Conservation (phyloP, 2,888 invertebrate species). For the Dasysyrphus albostriatus region DNA sequence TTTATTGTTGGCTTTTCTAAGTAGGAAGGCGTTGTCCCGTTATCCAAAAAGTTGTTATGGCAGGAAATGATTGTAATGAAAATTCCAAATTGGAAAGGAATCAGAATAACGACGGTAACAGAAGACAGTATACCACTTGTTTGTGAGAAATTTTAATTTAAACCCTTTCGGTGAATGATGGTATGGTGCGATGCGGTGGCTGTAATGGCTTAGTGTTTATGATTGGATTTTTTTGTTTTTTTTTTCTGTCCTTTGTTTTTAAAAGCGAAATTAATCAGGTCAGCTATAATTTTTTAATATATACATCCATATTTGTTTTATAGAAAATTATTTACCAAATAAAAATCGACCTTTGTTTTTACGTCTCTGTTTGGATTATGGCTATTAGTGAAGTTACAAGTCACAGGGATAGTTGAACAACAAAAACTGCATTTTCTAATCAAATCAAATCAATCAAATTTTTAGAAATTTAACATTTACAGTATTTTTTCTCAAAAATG, state of each 20-base stretch:
- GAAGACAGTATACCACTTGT: slow-evolving; percentile 46
- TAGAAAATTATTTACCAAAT: too few relatives aligned
- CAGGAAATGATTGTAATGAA: slow-evolving; percentile 73
- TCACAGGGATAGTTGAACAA: too few relatives aligned
- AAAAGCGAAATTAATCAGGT: background rate
- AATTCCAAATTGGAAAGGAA: slow-evolving; percentile 60
- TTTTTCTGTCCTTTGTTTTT: background rate
- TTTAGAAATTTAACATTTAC: too few relatives aligned
- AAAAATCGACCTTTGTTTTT: too few relatives aligned
- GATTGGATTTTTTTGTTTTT: slow-evolving; percentile 47
- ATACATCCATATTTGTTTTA: too few relatives aligned
- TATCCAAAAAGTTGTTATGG: slow-evolving; percentile 68
- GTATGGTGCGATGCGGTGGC: background rate
- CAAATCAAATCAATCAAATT: too few relatives aligned
- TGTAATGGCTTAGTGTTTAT: slow-evolving; percentile 26
- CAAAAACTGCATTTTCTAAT: too few relatives aligned
- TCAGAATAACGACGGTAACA: slow-evolving; percentile 23
- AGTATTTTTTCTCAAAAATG: too few relatives aligned
- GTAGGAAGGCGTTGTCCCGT: slow-evolving; percentile 34
- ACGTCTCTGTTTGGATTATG: too few relatives aligned
- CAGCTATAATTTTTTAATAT: background rate
- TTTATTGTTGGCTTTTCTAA: background rate
- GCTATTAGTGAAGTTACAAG: too few relatives aligned
- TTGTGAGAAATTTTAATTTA: slow-evolving; percentile 54
- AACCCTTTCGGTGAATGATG: slow-evolving; percentile 3